Evolutionary conservation across 2,797 vertebrate species (phyloP).

Genomic region (Ficedula albicollis): DNA sequence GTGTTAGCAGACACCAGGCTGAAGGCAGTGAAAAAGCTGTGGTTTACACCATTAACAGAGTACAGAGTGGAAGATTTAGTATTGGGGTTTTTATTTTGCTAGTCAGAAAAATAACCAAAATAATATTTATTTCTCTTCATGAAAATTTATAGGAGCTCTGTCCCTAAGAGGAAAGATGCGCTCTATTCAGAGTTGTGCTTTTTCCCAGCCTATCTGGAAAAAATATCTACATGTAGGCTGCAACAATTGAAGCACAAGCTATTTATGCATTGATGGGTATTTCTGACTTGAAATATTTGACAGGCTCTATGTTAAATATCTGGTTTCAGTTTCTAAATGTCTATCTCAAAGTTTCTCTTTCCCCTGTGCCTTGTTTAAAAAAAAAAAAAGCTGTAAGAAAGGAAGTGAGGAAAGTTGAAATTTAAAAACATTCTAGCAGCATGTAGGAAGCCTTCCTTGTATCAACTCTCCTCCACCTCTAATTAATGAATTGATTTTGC

Average conservation of each 20-base stretch:
- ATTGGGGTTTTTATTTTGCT: background rate
- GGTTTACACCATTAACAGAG: background rate
- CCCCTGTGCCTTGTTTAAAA: background rate
- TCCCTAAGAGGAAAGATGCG: background rate
- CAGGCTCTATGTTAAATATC: background rate
- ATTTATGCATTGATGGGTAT: background rate
- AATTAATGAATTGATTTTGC: background rate
- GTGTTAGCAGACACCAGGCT: background rate
- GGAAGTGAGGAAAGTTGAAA: background rate
- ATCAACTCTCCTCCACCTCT: background rate
- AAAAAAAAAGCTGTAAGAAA: background rate
- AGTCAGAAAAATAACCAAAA: background rate
- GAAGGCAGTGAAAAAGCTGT: background rate
- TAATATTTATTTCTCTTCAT: background rate
- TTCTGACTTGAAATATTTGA: background rate
- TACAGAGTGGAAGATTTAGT: background rate
- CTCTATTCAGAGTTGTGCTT: background rate
- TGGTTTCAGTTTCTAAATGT: background rate
- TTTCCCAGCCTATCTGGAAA: background rate
- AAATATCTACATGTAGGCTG: background rate
- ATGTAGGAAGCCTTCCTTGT: background rate
- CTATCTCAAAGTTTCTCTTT: background rate
- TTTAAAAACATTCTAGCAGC: background rate
- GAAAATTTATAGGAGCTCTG: background rate
- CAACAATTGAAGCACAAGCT: background rate